Evolutionary conservation across 2,888 invertebrate species (phyloP).

Genomic region (Brenthis ino): DNA sequence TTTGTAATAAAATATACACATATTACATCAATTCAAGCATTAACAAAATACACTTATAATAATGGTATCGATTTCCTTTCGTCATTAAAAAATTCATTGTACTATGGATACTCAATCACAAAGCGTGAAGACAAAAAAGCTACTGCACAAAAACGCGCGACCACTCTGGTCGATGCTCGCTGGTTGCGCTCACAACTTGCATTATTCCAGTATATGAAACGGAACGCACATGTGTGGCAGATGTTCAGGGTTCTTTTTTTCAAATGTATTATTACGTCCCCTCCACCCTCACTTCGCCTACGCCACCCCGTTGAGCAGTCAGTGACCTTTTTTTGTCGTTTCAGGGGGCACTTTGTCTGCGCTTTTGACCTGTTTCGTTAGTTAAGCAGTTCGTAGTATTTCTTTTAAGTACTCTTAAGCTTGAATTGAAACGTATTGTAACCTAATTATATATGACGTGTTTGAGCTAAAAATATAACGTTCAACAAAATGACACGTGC

Average conservation of each 20-base stretch:
- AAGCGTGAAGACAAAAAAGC: slow-evolving; percentile 76
- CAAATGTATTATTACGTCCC: slow-evolving; percentile 72
- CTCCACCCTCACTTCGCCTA: slow-evolving; percentile 51
- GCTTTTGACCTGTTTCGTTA: slow-evolving; percentile 67
- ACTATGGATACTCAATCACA: slow-evolving; percentile 72
- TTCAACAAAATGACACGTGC: slow-evolving; percentile 65
- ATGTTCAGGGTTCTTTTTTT: slow-evolving; percentile 78
- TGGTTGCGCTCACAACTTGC: slow-evolving; percentile 73
- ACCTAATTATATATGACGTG: slow-evolving; percentile 11
- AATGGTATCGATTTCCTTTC: slow-evolving; percentile 70
- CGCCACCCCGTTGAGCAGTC: slow-evolving; percentile 69
- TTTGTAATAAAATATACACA: too few species aligned
- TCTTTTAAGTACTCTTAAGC: neutral
- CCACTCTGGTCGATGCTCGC: slow-evolving; percentile 46
- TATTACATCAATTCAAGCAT: slow-evolving; percentile 9
- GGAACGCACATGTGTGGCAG: slow-evolving; percentile 78
- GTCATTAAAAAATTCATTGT: slow-evolving; percentile 66
- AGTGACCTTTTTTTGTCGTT: slow-evolving; percentile 74
- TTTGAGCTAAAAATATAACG: slow-evolving; percentile 58
- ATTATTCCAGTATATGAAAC: slow-evolving; percentile 71
- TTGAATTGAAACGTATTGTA: neutral
- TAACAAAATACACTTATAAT: slow-evolving; percentile 25
- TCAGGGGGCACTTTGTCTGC: slow-evolving; percentile 57
- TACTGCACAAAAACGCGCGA: slow-evolving; percentile 68
- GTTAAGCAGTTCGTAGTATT: slow-evolving; percentile 19